phyloP scores from a whole-genome alignment of 30 jellyfish, hydroid and myxozoan genomes.

The Pelagia noctiluca region DNA sequence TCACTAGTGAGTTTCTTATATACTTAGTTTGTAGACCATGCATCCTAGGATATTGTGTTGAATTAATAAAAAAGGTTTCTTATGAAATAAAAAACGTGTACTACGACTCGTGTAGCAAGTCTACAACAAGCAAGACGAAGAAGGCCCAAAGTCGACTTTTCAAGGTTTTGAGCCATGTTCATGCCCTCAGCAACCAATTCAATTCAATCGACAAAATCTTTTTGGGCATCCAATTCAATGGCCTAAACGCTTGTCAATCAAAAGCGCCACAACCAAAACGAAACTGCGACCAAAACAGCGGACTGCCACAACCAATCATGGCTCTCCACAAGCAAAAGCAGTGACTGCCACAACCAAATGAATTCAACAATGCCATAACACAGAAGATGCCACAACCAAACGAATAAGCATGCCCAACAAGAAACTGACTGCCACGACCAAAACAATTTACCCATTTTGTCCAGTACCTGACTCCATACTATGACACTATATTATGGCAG shows the following conservation, averaged over 20 bases:
- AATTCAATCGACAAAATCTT: conserved; percentile 5
- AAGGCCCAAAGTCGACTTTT: conserved; percentile 10
- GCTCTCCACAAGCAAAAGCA: conserved; percentile 2
- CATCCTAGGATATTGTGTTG: no score
- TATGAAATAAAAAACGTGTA: no score
- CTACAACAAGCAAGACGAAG: conserved; percentile 20
- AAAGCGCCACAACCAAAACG: conserved; percentile 7
- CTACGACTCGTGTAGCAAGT: no score
- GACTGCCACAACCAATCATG: conserved; percentile 18
- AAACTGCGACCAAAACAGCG: conserved; percentile 21
- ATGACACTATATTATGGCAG: no score
- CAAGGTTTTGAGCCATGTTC: conserved; percentile 7
- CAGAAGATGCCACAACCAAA: conserved; percentile 13
- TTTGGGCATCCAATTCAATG: conserved; percentile 7
- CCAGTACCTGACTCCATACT: conserved; percentile 14
- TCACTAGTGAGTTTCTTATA: no score
- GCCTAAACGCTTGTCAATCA: conserved; percentile 13
- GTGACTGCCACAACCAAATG: conserved; percentile 20
- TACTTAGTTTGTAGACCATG: no score
- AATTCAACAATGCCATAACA: conserved; percentile 16
- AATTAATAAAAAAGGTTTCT: no score
- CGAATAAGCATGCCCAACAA: conserved; percentile 17
- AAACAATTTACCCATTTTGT: conserved; percentile 13
- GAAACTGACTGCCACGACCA: conserved; percentile 22
- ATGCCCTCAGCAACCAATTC: conserved; percentile 20